Base-by-base conservation (phyloP, 2,888 invertebrate genomes). In the Timema podura region DNA sequence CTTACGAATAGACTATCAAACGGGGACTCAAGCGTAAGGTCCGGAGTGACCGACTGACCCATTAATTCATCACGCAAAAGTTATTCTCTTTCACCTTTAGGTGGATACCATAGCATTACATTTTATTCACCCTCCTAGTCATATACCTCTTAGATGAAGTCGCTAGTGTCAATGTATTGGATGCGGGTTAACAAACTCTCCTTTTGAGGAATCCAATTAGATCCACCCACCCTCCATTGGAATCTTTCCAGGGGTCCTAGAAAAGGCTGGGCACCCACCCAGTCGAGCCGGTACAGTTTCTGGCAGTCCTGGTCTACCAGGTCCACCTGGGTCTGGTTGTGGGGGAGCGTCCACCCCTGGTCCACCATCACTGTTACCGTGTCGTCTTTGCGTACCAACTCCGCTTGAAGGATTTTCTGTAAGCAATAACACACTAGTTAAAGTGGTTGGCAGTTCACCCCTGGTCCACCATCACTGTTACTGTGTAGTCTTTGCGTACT, bases 191-290 rank as follows among this genome's bases (percentile, higher is more conserved):
- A 68, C 6, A 48, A 30, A 68, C 6, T 8, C 6, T 44, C 11
- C 8, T 65, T 67, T 54, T 67, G 16, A 1, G 7, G 5, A n/a
- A 61, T 57, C n/a, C 7, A 61, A 30, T 66, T 11, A 3, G 15
- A 5, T 30, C 8, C 10, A 69, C 71, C 46, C 61, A 74, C 74
- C 57, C 87, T 81, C 88, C 88, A 89, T 76, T 86, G 85, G 77
- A 86, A 88, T 69, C 86, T 82, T 76, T 88, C 88, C 48, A 78
- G 68, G 2, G 76, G 75, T 0, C 77, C 77, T 10, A 79, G 72
- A 65, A 78, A 78, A n/a, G 72, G 72, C 48, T 68, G 71, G 9
- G 59, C 70, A 10, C 46, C 66, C 8, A 68, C 47, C 66, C 48
- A 70, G 54, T 68, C 72, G n/a, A 72, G 54, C n/a, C 15, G 8